These are phyloP conservation scores for Halictus ligatus DNA, from an alignment of 2,888 invertebrate genomes.

Conservation along the genomic window DNA sequence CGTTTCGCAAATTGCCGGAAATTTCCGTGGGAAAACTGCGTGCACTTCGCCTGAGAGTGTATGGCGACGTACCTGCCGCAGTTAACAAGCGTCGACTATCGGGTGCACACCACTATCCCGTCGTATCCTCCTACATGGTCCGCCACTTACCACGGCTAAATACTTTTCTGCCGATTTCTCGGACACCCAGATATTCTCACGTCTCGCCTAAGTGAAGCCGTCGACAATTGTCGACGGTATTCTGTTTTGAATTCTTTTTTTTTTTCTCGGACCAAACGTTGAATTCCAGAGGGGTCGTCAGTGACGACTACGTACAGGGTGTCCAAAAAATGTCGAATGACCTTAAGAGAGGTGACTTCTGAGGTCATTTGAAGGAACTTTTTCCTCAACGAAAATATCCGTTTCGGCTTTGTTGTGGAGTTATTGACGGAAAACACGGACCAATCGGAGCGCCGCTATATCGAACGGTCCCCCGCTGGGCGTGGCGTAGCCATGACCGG, in stretches of 20 bases:
- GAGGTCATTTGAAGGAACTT: no score
- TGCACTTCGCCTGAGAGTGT: conserved; percentile 61
- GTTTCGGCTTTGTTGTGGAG: no score
- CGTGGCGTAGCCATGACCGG: no score
- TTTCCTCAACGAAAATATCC: no score
- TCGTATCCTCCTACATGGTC: conserved; percentile 71
- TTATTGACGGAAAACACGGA: no score
- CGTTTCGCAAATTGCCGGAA: conserved; percentile 79
- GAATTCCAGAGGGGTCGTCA: no score
- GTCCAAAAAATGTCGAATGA: no score
- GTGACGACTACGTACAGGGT: no score
- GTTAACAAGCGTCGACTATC: conserved; percentile 66
- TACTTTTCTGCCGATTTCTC: conserved; percentile 58
- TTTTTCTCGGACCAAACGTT: background rate
- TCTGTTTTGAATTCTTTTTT: background rate
- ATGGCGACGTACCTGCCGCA: conserved; percentile 54
- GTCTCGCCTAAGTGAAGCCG: background rate
- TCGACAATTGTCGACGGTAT: background rate
- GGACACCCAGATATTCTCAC: background rate
- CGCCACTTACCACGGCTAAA: conserved; percentile 73
- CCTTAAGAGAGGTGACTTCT: no score
- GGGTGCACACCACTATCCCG: conserved; percentile 56
- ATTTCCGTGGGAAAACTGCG: conserved; percentile 78
- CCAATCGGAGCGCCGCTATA: no score
- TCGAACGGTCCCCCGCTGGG: no score